Conservation (phyloP, 2,888 invertebrate species). For the Molorchus minor region DNA sequence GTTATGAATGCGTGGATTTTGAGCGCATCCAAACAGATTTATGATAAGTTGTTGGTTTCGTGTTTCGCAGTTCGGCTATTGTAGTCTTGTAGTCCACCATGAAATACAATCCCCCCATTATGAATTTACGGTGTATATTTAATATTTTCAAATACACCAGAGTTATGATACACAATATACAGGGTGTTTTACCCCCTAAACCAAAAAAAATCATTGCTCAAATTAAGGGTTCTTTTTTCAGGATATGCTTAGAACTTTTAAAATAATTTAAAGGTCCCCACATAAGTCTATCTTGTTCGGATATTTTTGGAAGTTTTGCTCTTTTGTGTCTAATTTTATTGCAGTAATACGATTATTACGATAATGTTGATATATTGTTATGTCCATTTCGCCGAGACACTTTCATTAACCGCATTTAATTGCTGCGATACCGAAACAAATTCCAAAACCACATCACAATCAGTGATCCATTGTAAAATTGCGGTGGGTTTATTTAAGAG, state of each 20-base stretch:
- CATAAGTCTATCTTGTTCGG: no score
- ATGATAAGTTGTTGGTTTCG: slow-evolving; percentile 42
- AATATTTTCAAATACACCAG: no score
- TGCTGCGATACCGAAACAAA: background rate
- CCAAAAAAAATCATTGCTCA: no score
- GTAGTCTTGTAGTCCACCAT: slow-evolving; percentile 27
- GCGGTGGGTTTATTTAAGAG: slow-evolving; percentile 27
- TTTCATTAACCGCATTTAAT: background rate
- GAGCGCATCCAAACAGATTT: slow-evolving; percentile 33
- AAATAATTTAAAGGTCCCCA: no score
- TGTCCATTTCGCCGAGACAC: background rate
- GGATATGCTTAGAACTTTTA: no score
- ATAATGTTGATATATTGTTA: no score
- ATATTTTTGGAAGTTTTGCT: no score
- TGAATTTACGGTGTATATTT: slow-evolving; percentile 37
- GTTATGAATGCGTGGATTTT: slow-evolving; percentile 21
- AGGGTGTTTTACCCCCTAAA: no score
- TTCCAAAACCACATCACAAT: slow-evolving; percentile 19
- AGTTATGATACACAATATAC: no score
- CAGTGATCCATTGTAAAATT: slow-evolving; percentile 16
- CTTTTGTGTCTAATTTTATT: no score
- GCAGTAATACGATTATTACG: no score
- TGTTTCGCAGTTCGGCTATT: slow-evolving; percentile 35
- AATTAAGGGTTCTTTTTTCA: no score
- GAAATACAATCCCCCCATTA: slow-evolving; percentile 30